A percentile compares a stretch with the other conserved stretches of the same genome.
phyloP scores from a whole-genome alignment of 2,113 vertebrate species.

The Epinephelus moara region DNA sequence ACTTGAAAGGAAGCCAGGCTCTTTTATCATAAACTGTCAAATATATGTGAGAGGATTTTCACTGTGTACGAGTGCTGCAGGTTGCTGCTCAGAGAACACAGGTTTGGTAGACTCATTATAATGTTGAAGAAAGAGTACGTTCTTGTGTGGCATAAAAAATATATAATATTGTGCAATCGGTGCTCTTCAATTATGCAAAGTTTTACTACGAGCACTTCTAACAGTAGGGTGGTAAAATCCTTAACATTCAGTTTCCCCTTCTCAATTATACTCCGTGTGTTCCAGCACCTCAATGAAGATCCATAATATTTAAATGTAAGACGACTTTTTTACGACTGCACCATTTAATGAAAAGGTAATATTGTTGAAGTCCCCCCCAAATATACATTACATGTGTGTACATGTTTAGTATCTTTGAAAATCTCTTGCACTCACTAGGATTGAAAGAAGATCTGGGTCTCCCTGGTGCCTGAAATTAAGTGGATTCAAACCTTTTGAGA shows the following conservation, averaged over 20 bases:
- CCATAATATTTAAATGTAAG: neutral
- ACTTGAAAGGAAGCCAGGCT: conserved; percentile 35
- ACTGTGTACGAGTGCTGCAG: neutral
- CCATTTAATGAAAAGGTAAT: neutral
- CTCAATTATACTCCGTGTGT: neutral
- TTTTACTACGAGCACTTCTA: neutral
- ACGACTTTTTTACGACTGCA: neutral
- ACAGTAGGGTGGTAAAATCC: neutral
- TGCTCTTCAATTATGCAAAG: neutral
- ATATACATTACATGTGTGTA: no score
- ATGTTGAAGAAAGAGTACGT: neutral
- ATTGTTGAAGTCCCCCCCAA: neutral
- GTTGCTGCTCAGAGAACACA: conserved; percentile 8
- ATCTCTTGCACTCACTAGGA: neutral
- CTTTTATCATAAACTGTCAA: conserved; percentile 52
- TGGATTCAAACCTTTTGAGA: neutral
- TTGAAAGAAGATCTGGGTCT: neutral
- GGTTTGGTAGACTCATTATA: conserved; percentile 5
- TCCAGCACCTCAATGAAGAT: neutral
- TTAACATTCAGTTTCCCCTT: neutral
- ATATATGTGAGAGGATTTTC: conserved; percentile 28
- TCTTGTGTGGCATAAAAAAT: neutral
- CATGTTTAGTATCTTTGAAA: neutral
- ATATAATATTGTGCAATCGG: neutral
- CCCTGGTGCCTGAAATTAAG: neutral